A percentile compares a stretch with the other conserved stretches of the same genome.
Conservation (phyloP, 2,113 vertebrate genomes). For the Notarius lentiginosus region DNA sequence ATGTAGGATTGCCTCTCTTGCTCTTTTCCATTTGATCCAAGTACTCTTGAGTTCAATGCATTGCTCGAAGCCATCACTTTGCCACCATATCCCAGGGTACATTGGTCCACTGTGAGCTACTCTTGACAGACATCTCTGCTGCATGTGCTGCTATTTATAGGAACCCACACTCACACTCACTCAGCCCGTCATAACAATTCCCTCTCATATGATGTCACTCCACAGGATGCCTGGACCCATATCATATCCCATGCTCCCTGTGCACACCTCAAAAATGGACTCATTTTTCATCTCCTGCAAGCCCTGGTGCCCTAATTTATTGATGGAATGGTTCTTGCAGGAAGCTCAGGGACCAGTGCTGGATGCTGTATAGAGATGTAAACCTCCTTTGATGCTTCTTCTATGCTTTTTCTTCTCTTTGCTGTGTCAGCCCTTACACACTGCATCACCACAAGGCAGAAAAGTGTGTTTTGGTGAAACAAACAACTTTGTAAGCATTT, state of each 20-base stretch:
- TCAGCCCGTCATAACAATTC: conserved; percentile 48
- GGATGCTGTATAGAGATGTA: conserved; percentile 41
- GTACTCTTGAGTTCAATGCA: conserved; percentile 25
- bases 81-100: conserved; percentile 56
- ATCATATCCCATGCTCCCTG: conserved; percentile 56
- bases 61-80: conserved; percentile 50
- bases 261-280: conserved; percentile 59
- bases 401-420: not conserved
- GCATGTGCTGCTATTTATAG: conserved; percentile 49
- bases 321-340: conserved; percentile 63
- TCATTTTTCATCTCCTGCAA: conserved; percentile 67
- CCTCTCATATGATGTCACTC: conserved; percentile 66
- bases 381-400: conserved; percentile 27
- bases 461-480: not conserved
- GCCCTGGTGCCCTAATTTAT: conserved; percentile 58
- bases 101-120: conserved; percentile 25
- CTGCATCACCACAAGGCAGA: not conserved
- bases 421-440: conserved; percentile 1
- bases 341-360: conserved; percentile 47
- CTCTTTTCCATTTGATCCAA: not conserved
- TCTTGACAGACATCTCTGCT: conserved; percentile 3
- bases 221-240: conserved; percentile 52
- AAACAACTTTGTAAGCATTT: not conserved
- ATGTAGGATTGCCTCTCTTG: not conserved
- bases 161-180: conserved; percentile 47